Base-by-base conservation (phyloP, 2,113 vertebrate species). In the Vidua chalybeata region DNA sequence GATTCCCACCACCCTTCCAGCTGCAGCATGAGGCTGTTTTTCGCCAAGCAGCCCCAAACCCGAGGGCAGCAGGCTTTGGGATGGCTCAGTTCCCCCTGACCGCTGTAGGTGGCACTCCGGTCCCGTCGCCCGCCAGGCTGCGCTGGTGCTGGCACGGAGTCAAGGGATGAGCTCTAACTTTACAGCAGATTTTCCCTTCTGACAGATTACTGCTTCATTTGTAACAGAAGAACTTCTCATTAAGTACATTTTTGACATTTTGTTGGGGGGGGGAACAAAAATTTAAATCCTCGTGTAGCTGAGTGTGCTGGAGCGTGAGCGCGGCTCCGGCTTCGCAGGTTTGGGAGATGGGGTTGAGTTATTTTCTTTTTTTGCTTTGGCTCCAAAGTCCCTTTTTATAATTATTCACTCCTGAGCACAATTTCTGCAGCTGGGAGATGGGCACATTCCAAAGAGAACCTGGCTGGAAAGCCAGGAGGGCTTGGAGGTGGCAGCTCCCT, bases 241-340 rank as follows among this genome's bases (percentile, higher is more conserved):
- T 96, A 94, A 93, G 91, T 90, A 55, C 27, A 58, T 91, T 95
- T 97, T 71, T 95, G 96, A 89, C 95, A 95, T 88, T 90, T 96
- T 69, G 61, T 55, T 43, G 41, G n/a, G 14, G 23, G 13, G 6
- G 8, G 7, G 1, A 1, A 15, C 19, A 26, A 49, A 61, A 39
- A 62, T 61, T 39, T 39, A 78, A 58, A 48, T 37, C 74, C 93
- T 91, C 33, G 51, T 84, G 87, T 73, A 84, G 86, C 89, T 2
- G 39, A 89, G 66, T 3, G 2, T 6, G 51, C 91, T 4, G 46
- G 71, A 87, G 84, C 2, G 5, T 26, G 10, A 82, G 84, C 1
- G 3, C 0, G 2, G 54, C 71, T 81, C 51, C 1, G 20, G 23
- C 68, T 77, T 89, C 0, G 0, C 49, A 3, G 67, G 21, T 84